Evolutionary conservation across 2,797 vertebrate genomes (phyloP).

Genomic region (Darevskia mixta): DNA sequence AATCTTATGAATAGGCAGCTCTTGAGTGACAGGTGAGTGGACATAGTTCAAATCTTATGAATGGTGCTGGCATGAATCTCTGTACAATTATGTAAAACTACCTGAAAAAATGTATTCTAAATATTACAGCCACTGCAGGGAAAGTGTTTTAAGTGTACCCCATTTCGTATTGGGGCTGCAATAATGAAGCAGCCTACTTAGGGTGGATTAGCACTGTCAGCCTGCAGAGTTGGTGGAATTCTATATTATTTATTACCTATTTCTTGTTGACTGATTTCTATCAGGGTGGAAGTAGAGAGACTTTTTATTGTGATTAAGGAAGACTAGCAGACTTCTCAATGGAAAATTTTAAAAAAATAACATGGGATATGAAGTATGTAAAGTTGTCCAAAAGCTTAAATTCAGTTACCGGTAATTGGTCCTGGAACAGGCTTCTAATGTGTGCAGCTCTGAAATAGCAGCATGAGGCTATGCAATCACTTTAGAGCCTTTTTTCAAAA

Average conservation of each 20-base stretch:
- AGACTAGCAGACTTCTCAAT: not conserved
- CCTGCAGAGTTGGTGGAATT: not conserved
- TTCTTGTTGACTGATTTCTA: not conserved
- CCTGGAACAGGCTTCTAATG: not conserved
- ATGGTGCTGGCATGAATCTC: not conserved
- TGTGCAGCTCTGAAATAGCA: slow-evolving; percentile 2
- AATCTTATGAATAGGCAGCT: not conserved
- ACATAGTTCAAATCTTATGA: not conserved
- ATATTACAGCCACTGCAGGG: not conserved
- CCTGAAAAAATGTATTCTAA: not conserved
- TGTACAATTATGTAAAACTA: not conserved
- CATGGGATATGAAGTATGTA: not conserved
- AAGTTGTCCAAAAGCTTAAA: not conserved
- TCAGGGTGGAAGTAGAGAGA: not conserved
- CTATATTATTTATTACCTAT: not conserved
- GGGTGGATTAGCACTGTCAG: not conserved
- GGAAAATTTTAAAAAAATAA: too few species aligned
- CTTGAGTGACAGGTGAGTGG: not conserved
- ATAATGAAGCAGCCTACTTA: not conserved
- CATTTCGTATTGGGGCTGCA: not conserved
- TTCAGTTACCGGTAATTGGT: not conserved
- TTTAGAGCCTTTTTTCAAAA: not conserved
- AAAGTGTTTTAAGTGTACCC: not conserved
- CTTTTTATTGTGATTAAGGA: not conserved
- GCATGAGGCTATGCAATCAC: not conserved